Evolutionary conservation across 2,888 invertebrate genomes (phyloP), one percentile per base, ranked within the genome.

Genomic region (Melieria crassipennis): DNA sequence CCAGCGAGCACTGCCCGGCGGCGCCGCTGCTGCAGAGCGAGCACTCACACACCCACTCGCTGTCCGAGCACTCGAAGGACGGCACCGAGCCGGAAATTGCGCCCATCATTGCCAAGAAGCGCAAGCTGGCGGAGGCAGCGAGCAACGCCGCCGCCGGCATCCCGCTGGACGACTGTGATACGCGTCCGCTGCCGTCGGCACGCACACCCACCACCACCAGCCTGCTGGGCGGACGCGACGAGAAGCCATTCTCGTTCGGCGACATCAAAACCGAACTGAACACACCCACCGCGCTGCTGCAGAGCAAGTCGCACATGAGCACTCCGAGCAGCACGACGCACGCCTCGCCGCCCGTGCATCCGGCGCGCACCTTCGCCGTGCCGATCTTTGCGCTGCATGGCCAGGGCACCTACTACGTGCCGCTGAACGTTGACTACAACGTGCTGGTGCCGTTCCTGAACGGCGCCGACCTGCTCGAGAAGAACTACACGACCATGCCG

Each of bases 331-430:
- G 76, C 70, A 76, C 72, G 50, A 82, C 72, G 60, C 79, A 5
- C 76, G 78, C 65, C 75, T 52, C 80, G 3, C 79, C 81, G 1
- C 60, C 13, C 3, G 74, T 81, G 57, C 76, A 75, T 68, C 72
- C 75, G 60, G 7, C 74, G 43, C 84, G 82, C 56, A 79, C 83
- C 48, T 85, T 90, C 76, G 89, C 90, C 65, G 92, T 97, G 64
- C 97, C 97, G 0, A 93, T 96, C 55, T 97, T 97, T 86, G 96
- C 95, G 4, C 88, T 97, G 52, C 96, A 97, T 85, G 91, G 95
- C n/a, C 91, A 92, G 75, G 96, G 97, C 56, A 90, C 92, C 63
- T 97, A 93, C 87, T 97, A 97, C 88, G 91, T 97, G 69, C 97
- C 97, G 1, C 87, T 97, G 73, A 93, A 92, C 75, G 89, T 96